These are phyloP conservation scores for Gymnorhina tibicen DNA, from an alignment of 2,113 vertebrate species.

Conservation along the genomic window DNA sequence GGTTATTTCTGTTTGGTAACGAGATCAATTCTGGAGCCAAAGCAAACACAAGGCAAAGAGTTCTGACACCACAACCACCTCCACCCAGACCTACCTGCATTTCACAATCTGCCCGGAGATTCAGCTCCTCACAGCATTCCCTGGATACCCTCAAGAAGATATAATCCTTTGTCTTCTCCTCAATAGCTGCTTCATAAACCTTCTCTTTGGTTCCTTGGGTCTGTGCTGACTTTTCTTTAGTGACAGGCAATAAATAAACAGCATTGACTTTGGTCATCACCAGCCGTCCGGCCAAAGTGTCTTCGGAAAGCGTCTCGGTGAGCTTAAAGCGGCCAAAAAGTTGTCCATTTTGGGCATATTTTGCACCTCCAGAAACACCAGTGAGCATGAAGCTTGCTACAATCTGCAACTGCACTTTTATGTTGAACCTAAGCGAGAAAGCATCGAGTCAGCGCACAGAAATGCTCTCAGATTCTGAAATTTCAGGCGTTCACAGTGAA, in stretches of 20 bases:
- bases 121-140: constrained; percentile 93
- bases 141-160: constrained; percentile 97
- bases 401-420: constrained; percentile 97
- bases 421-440: constrained; percentile 89
- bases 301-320: constrained; percentile 97
- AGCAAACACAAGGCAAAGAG: neutral
- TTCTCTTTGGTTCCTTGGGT: constrained; percentile 94
- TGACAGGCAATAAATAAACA: constrained; percentile 90
- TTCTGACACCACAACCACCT: neutral
- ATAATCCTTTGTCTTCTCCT: constrained; percentile 99
- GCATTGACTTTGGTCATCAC: constrained; percentile 99
- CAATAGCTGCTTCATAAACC: constrained; percentile 95
- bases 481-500: neutral
- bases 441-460: neutral
- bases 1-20: neutral
- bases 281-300: constrained; percentile 94
- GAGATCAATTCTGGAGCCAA: neutral
- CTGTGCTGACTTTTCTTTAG: constrained; percentile 82
- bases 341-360: constrained; percentile 96
- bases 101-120: constrained; percentile 88
- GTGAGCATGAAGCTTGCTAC: constrained; percentile 98
- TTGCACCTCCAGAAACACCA: constrained; percentile 95
- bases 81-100: constrained; percentile 80
- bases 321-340: constrained; percentile 98
- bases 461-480: neutral